A percentile compares a stretch with the other conserved stretches of the same genome.
Evolutionary conservation across 2,797 vertebrate genomes (phyloP).

Genomic region (Bradypodion ventrale): DNA sequence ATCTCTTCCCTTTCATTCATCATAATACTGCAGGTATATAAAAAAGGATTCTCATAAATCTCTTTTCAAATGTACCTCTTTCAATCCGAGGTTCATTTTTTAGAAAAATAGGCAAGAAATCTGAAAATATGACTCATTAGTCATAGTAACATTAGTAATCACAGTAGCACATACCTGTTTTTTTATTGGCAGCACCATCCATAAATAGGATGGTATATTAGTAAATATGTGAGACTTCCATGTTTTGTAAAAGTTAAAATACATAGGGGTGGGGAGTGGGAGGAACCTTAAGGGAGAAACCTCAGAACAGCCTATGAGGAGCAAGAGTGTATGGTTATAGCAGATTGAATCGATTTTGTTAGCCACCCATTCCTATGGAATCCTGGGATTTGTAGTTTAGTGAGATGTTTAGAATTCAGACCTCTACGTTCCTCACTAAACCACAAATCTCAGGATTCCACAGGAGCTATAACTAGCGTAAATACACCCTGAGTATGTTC

Average conservation of each 20-base stretch:
- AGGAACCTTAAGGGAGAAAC: not conserved
- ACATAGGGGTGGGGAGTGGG: not conserved
- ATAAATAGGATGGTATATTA: not conserved
- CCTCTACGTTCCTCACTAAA: too few species aligned
- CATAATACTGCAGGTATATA: not conserved
- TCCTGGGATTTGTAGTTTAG: too few species aligned
- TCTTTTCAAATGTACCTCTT: not conserved
- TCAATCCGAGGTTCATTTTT: not conserved
- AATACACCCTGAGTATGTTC: not conserved
- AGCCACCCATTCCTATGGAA: too few species aligned
- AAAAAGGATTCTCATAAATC: not conserved
- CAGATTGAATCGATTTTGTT: too few species aligned
- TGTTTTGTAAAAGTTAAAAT: not conserved
- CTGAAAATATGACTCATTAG: not conserved
- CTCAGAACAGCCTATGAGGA: not conserved
- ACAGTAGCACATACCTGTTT: too few species aligned
- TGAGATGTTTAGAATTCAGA: too few species aligned
- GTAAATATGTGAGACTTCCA: not conserved
- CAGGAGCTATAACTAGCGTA: too few species aligned
- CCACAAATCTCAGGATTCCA: too few species aligned
- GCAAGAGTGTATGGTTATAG: too few species aligned
- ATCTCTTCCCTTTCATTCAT: not conserved
- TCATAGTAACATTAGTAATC: too few species aligned
- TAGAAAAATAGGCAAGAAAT: not conserved
- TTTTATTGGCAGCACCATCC: not conserved